Evolutionary conservation across 2,113 vertebrate species (phyloP), one percentile per base, ranked within the genome.

Genomic region (Poeciliopsis prolifica): DNA sequence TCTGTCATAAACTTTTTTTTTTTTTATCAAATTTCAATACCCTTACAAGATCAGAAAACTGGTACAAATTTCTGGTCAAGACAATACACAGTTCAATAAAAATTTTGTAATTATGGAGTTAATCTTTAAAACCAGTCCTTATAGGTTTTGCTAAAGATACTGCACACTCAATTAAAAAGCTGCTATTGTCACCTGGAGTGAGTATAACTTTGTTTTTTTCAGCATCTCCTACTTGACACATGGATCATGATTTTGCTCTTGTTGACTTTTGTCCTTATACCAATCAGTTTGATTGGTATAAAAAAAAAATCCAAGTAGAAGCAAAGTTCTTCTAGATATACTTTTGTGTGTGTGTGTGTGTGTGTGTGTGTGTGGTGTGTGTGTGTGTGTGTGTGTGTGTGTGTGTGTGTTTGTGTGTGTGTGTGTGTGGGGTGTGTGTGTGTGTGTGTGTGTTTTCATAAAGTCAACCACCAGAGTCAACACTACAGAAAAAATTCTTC

Each of bases 401-500:
- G 35, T 37, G 35, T 35, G 8, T 37, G 10, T 58, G 4, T 58
- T n/a, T n/a, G n/a, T n/a, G n/a, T n/a, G n/a, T 63, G 17, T 22
- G 0, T 12, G 35, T 9, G 33, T 37, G 35, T 37, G 35, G n/a
- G n/a, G n/a, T n/a, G n/a, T n/a, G n/a, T 33, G 31, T 8, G 33
- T 37, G 35, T 37, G 35, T 35, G 8, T 37, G 10, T 58, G 4
- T 63, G 42, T 82, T 68, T 44, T 70, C 66, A 64, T 61, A 33
- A 14, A 64, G 42, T 75, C 60, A 40, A 4, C 31, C 80, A 44
- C 10, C 35, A 37, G 35, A 37, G 35, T 37, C 30, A 78, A 24
- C 64, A 61, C 51, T 35, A 44, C 58, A 65, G 66, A 83, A 71
- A 83, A 83, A 79, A 68, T 83, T 70, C 78, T 85, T 75, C 33